Base-by-base conservation (phyloP, 2,797 vertebrate genomes). In the Cryptoprocta ferox region DNA sequence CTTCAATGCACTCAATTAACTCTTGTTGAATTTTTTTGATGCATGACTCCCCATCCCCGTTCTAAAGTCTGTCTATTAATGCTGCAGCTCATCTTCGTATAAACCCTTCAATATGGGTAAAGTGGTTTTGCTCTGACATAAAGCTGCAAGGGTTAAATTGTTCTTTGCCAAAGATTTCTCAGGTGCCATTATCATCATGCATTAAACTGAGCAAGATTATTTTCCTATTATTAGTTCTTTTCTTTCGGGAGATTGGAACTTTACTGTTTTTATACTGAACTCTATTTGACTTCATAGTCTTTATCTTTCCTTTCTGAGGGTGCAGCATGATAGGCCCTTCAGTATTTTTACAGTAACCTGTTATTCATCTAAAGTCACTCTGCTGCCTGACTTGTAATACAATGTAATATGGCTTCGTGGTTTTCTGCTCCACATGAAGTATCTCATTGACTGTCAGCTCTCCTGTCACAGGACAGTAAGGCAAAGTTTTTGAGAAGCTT, bases 401-500 rank as follows among this genome's bases (percentile, higher is more conserved):
- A 18, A 0, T 66, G 4, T 94, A 89, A 42, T 95, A 39, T 91
- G 93, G 89, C 82, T 92, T 98, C 9, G 12, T 94, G 96, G n/a
- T 83, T 94, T 97, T 42, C 32, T 9, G 86, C 35, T 93, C 24
- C 92, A 66, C 32, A 0, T 30, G 83, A 98, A 93, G 96, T 97
- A 95, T 97, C 97, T 96, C 88, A 75, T 63, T 95, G 95, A 87
- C 94, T 96, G 79, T 83, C 68, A 56, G 68, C 56, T 88, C 10
- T 89, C 75, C 80, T 76, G 79, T 80, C 59, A 37, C 16, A 18
- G 2, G 26, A 66, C 37, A 9, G 80, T 26, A 50, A 92, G 59
- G 83, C 88, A 85, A 96, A 37, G 96, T 94, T 92, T 95, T 89
- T 87, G 96, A 93, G 92, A 93, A 66, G 65, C 85, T 56, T 97